A percentile compares a stretch with the other conserved stretches of the same genome.
phyloP scores from a whole-genome alignment of 2,113 vertebrate species.

The Romanogobio albipinnatus region DNA sequence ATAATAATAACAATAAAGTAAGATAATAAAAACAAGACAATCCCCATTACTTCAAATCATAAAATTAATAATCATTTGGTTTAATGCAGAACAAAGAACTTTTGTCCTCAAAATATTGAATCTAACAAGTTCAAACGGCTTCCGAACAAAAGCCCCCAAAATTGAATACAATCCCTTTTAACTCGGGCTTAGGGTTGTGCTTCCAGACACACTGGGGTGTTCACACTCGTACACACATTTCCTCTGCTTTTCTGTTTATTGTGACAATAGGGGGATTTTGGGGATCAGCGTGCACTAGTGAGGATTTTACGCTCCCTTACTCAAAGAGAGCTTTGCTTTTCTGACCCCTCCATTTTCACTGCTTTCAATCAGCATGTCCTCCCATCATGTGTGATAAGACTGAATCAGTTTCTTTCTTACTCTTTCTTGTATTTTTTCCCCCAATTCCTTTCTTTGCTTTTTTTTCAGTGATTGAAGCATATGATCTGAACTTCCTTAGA shows the following conservation, averaged over 20 bases:
- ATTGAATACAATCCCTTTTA: conserved; percentile 51
- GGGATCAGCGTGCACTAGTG: conserved; percentile 51
- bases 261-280: conserved; percentile 62
- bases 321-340: conserved; percentile 54
- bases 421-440: not conserved
- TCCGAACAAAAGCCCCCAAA: conserved; percentile 43
- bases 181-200: conserved; percentile 53
- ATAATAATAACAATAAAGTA: not conserved
- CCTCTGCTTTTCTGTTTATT: conserved; percentile 60
- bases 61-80: not conserved
- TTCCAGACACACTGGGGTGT: conserved; percentile 44
- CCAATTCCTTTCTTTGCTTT: not conserved
- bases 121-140: conserved; percentile 48
- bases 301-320: conserved; percentile 56
- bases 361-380: conserved; percentile 34
- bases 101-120: conserved; percentile 27
- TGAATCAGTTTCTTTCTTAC: conserved; percentile 21
- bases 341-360: conserved; percentile 37
- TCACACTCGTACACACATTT: conserved; percentile 49
- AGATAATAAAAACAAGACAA: not conserved
- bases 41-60: conserved; percentile 8
- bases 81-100: conserved; percentile 13
- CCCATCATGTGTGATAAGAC: conserved; percentile 46
- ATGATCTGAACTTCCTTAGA: conserved; percentile 43
- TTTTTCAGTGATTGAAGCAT: not conserved